These are phyloP conservation scores for Pomacea maculata DNA, from an alignment of 1,140 invertebrate species.

Conservation along the genomic window DNA sequence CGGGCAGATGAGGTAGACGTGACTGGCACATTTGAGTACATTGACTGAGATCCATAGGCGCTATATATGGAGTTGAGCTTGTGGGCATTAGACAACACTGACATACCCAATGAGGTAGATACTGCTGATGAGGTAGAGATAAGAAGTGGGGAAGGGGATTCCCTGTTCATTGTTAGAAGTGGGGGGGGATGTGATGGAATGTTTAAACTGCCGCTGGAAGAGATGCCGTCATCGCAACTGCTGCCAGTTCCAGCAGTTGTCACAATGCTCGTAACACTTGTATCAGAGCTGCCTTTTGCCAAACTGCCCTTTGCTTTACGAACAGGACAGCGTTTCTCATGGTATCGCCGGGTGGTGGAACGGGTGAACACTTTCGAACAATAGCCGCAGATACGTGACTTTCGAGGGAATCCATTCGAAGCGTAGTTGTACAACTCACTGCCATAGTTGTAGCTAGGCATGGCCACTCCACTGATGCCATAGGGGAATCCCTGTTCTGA, in stretches of 20 bases:
- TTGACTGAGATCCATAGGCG: neutral
- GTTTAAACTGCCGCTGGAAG: too few relatives aligned
- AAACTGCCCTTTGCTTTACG: conserved; percentile 50
- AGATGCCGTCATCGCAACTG: too few relatives aligned
- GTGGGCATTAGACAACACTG: neutral
- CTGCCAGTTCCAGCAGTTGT: too few relatives aligned
- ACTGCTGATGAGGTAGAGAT: neutral
- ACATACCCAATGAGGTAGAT: conserved; percentile 17
- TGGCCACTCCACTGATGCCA: conserved; percentile 55
- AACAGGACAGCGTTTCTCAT: conserved; percentile 58
- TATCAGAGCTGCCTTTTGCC: conserved; percentile 36
- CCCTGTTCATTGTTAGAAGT: conserved; percentile 1
- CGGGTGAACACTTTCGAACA: conserved; percentile 60
- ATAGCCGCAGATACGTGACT: conserved; percentile 58
- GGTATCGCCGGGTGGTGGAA: conserved; percentile 59
- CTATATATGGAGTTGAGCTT: conserved; percentile 11
- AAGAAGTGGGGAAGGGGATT: neutral
- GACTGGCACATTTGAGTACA: conserved; percentile 7
- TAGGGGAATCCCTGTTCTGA: conserved; percentile 49
- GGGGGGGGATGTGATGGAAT: neutral
- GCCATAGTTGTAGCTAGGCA: conserved; percentile 57
- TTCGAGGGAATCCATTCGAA: conserved; percentile 57
- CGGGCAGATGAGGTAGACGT: conserved; percentile 9
- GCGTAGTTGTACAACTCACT: conserved; percentile 59
- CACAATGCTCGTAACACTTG: too few relatives aligned